Base-by-base conservation (phyloP, 2,113 vertebrate species). In the Calypte anna region DNA sequence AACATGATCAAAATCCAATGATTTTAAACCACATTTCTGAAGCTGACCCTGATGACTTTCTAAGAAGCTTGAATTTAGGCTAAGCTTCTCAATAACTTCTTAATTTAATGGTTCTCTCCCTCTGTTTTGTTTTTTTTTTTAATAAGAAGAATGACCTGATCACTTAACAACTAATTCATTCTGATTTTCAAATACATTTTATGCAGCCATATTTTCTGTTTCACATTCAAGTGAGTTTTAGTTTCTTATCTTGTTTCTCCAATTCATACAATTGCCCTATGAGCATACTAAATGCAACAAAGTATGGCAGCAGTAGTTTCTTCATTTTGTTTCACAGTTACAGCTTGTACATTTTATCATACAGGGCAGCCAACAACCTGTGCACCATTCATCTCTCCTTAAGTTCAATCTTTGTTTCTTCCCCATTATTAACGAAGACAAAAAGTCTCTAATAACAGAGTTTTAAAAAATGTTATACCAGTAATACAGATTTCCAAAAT, bases 1-100 rank as follows among this genome's bases (percentile, higher is more conserved):
- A 97, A 96, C 38, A 91, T 90, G 40, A 94, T 97, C 93, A 96
- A 94, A 90, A 97, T 31, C 13, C 44, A 93, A 85, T 46, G 38
- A 91, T 53, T 96, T 96, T 48, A 90, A 92, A 94, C 4, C 73
- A 78, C 48, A 90, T 80, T 86, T 85, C 81, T 93, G 66, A 91
- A 73, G n/a, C 28, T 83, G 75, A 94, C 28, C n/a, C 53, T 86
- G 31, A 67, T 78, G 53, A 82, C 27, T 78, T 80, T 57, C 31
- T 73, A 73, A 83, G 30, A 46, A 82, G 59, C 46, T 7, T 80
- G 55, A 90, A 70, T 70, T 64, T 30, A 74, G 59, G 50, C 14
- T 69, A 40, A 77, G 57, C 27, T 70, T 68, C 36, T 70, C 31
- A 79, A 87, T 64, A 77, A 57, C 27, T 70, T 68, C 36, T 70